Evolutionary conservation across 2,797 vertebrate species (phyloP), one percentile per base, ranked within the genome.

Genomic region (Galaxias olidus): DNA sequence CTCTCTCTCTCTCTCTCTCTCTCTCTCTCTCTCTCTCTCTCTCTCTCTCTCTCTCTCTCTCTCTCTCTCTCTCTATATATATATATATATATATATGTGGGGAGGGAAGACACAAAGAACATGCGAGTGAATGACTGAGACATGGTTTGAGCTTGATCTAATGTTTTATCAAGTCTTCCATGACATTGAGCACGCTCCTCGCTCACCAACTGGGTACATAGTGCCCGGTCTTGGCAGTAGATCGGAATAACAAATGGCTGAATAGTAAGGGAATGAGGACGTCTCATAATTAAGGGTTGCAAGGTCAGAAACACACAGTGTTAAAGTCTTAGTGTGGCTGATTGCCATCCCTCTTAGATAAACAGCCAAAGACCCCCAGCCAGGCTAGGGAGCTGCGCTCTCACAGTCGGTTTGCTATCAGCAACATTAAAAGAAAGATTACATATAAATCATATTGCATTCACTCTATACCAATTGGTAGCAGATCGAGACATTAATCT

Each of bases 161-260:
- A 71, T 69, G 68, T 81, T 66, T 83, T 71, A 77, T 79, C 67
- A 77, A 84, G 78, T 86, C 76, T 87, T 89, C 86, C 85, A 79
- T 79, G 76, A 88, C 84, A 87, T 74, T 86, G 83, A 88, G 77
- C 84, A 86, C 79, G 81, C 87, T 86, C 80, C 73, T 82, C 65
- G 74, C 80, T 30, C 10, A 51, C 44, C 83, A 81, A 85, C 71
- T 82, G 79, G 73, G 76, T 84, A 48, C 68, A 78, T 66, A 69
- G 69, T 69, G 69, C 20, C 30, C 30, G 6, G 30, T 13, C 42
- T 12, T 15, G 15, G 9, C 50, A 10, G 30, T 15, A 40, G 8
- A 15, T 7, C n/a, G 30, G 59, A 63, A 77, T 69, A 73, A 76
- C 69, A 80, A 78, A 82, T 74, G 59, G 80, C 61, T 63, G 61